These are phyloP conservation scores for Lepidurus apus DNA, from an alignment of 1,140 invertebrate genomes.

Conservation along the genomic window DNA sequence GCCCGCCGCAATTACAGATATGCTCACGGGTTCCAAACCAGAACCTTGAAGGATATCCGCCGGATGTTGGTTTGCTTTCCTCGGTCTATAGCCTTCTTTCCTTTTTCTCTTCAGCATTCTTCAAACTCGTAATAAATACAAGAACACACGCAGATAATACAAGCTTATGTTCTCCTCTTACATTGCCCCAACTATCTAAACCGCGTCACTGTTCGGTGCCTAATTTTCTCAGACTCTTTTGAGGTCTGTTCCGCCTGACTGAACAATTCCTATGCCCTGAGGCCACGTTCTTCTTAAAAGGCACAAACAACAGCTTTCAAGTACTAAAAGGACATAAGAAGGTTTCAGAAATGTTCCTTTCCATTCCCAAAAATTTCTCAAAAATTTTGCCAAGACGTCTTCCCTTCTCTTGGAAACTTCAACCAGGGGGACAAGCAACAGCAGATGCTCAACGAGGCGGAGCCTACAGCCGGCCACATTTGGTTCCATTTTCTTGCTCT, in stretches of 20 bases:
- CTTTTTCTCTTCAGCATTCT: not conserved
- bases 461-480: not conserved
- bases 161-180: no score
- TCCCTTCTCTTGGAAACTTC: no score
- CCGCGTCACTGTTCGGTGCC: not conserved
- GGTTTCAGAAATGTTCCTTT: not conserved
- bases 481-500: conserved; percentile 17
- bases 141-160: not conserved
- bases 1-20: not conserved
- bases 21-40: not conserved
- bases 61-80: conserved; percentile 7
- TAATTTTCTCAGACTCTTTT: not conserved
- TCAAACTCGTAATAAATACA: not conserved
- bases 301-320: not conserved
- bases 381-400: no score
- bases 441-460: not conserved
- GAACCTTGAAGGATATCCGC: conserved; percentile 10
- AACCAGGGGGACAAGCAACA: not conserved
- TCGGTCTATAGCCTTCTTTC: not conserved
- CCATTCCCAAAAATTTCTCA: no score
- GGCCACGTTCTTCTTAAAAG: not conserved
- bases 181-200: not conserved
- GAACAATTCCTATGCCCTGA: not conserved
- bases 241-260: not conserved
- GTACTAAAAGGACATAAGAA: not conserved